Evolutionary conservation across 2,797 vertebrate species (phyloP).

Genomic region (Glyptemys insculpta): DNA sequence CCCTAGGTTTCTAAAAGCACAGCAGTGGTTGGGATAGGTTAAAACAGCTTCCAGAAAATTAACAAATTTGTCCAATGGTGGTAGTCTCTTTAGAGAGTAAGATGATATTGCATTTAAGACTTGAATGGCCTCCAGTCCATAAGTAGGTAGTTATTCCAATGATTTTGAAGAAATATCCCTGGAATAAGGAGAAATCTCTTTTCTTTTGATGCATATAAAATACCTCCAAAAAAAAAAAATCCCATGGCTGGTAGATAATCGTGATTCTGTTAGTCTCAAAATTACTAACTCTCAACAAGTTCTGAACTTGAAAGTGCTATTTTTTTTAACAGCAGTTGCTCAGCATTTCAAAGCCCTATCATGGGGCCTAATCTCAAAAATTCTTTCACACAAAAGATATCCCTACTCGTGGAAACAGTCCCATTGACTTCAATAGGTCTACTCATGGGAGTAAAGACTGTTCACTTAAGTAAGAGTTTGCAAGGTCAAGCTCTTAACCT

Average conservation of each 20-base stretch:
- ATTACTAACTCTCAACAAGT: not conserved
- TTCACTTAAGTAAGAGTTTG: not conserved
- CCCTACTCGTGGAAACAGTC: not conserved
- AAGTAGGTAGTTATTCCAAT: conserved; percentile 84
- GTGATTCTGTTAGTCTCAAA: not conserved
- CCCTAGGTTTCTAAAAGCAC: conserved; percentile 85
- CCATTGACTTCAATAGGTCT: not conserved
- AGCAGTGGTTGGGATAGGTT: conserved; percentile 93
- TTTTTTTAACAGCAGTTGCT: not conserved
- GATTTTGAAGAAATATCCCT: conserved; percentile 91
- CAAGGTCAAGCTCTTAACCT: not conserved
- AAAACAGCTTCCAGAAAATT: conserved; percentile 87
- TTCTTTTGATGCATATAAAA: conserved; percentile 26
- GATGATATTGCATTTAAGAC: conserved; percentile 85
- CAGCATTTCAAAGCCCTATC: not conserved
- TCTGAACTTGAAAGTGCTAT: not conserved
- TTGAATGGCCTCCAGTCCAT: conserved; percentile 87
- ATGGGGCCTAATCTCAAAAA: too few relatives aligned
- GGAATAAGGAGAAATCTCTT: conserved; percentile 46
- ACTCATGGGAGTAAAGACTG: not conserved
- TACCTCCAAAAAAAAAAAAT: too few relatives aligned
- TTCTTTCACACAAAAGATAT: not conserved
- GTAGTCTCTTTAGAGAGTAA: conserved; percentile 88
- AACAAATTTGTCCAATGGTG: conserved; percentile 85
- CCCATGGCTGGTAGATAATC: not conserved